Base-by-base conservation (phyloP, 2,888 invertebrate genomes). In the Metallyticus violacea region DNA sequence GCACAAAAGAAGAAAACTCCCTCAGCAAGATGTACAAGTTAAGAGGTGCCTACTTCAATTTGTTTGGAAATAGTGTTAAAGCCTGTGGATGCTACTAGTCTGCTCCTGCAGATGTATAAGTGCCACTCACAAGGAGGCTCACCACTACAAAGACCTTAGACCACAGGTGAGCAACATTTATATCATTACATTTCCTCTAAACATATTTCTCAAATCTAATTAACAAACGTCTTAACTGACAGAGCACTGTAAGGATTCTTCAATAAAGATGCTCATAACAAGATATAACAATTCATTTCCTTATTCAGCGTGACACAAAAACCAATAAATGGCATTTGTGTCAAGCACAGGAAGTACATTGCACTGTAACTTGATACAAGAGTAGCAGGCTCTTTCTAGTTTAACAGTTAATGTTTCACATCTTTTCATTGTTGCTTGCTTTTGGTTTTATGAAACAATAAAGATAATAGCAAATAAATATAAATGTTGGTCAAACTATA, bases 11-110 rank as follows among this genome's bases (percentile, higher is more conserved):
- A 84, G 84, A 85, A 85, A 85, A 79, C 78, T 79, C 26, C 83
- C 76, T 40, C 27, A 9, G 27, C 15, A 4, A 62, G 40, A 62
- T 62, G 40, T 62, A 4, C 3, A 62, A 15, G 22, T 15, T n/a
- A n/a, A 62, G 79, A 79, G 85, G 27, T 29, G 85, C 40, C 84
- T 84, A 84, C 84, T 84, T 84, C 26, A 84, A 62, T 40, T 29
- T 26, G 26, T 79, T 26, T 79, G 25, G 79, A 15, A n/a, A 40
- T 40, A 40, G 30, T 40, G 9, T 15, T 5, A 0, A 83, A 76
- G 28, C 28, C 83, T 83, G 30, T 15, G 40, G 76, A 83, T 83
- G 77, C 22, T 27, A 77, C 83, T 25, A 76, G 2, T 22, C 26
- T 27, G 62, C 76, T 15, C 22, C 76, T 27, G 76, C 22, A 40